A percentile compares a stretch with the other conserved stretches of the same genome.
Evolutionary conservation across 2,797 vertebrate genomes (phyloP).

Genomic region (Myiotriccus ornatus): DNA sequence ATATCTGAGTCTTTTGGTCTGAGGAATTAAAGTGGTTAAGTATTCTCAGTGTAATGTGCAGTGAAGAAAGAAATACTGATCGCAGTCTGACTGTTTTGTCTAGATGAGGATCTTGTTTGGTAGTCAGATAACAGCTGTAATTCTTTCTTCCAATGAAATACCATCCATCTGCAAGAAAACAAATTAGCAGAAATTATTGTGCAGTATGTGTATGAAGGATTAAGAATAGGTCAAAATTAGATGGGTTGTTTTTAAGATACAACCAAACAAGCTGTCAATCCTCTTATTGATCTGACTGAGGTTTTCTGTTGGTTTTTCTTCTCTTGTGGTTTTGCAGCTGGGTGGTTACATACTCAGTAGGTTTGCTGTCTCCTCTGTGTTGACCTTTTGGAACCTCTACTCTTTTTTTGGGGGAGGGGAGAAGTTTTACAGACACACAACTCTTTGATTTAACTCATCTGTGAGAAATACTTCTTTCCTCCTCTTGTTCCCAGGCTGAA

Average conservation of each 20-base stretch:
- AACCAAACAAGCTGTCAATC: neutral
- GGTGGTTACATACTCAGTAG: neutral
- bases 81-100: neutral
- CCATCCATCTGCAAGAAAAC: neutral
- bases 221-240: neutral
- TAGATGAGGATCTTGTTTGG: neutral
- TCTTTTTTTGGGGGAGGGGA: neutral
- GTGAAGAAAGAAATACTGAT: neutral
- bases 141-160: neutral
- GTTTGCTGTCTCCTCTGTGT: neutral
- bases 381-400: constrained; percentile 27
- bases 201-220: neutral
- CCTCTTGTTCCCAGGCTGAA: constrained; percentile 76
- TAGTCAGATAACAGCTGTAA: neutral
- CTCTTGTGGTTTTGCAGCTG: neutral
- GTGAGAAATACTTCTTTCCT: neutral
- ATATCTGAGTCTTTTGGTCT: neutral
- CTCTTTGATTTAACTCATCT: neutral
- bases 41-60: neutral
- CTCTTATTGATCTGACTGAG: neutral
- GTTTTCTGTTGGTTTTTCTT: neutral
- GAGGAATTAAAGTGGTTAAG: neutral
- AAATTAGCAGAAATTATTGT: neutral
- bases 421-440: neutral
- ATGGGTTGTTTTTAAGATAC: neutral